These are phyloP conservation scores for Cecidostiba fungosa DNA, from an alignment of 2,888 invertebrate species.

Conservation along the genomic window DNA sequence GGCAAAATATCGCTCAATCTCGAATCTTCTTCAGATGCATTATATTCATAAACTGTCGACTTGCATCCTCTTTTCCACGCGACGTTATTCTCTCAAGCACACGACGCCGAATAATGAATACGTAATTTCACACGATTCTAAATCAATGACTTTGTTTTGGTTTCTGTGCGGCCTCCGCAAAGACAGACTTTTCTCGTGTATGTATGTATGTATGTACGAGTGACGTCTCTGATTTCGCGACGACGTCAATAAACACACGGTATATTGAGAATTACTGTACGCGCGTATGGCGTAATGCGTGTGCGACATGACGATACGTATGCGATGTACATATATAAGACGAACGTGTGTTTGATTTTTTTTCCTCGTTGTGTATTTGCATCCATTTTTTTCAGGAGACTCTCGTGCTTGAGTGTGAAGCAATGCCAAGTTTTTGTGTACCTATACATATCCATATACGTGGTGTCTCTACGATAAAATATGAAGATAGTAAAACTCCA, in stretches of 20 bases:
- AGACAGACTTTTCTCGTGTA: neutral
- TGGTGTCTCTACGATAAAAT: too few species aligned
- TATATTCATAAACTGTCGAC: neutral
- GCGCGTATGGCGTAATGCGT: neutral
- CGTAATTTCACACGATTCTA: neutral
- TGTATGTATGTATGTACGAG: neutral
- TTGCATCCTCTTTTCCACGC: neutral
- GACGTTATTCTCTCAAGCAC: neutral
- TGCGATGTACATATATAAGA: too few species aligned
- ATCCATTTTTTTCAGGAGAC: too few species aligned
- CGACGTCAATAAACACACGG: neutral
- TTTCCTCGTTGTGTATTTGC: too few species aligned
- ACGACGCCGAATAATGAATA: neutral
- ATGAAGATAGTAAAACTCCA: too few species aligned
- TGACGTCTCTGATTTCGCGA: neutral
- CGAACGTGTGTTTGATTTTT: too few species aligned
- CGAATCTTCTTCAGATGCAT: neutral
- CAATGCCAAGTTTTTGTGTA: too few species aligned
- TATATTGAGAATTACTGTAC: constrained; percentile 13
- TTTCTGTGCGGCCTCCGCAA: neutral
- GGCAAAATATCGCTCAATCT: neutral
- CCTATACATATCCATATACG: too few species aligned
- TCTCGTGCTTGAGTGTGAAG: too few species aligned
- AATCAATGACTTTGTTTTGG: neutral
- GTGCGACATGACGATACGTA: too few species aligned